A percentile compares a stretch with the other conserved stretches of the same genome.
phyloP scores from a whole-genome alignment of 2,113 vertebrate species.

The Bufo gargarizans region DNA sequence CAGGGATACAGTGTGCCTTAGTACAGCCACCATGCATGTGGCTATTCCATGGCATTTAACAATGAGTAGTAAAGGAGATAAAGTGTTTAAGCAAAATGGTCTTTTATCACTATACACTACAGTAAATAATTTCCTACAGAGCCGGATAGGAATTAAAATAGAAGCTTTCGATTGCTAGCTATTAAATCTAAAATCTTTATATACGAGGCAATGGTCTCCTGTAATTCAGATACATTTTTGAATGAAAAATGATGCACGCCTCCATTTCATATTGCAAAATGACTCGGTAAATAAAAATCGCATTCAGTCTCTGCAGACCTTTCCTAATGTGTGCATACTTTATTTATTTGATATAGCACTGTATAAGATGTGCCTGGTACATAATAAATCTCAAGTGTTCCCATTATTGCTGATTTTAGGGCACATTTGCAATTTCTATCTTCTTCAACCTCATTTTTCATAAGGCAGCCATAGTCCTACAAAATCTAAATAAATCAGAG shows the following conservation, averaged over 20 bases:
- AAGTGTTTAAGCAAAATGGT: background rate
- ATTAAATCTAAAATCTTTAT: conserved; percentile 7
- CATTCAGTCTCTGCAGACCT: conserved; percentile 26
- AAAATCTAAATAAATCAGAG: conserved; percentile 31
- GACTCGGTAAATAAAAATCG: conserved; percentile 52
- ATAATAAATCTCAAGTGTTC: conserved; percentile 50
- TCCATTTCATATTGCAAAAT: conserved; percentile 17
- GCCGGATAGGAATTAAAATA: conserved; percentile 14
- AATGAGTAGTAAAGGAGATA: background rate
- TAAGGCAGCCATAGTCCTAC: conserved; percentile 19
- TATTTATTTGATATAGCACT: conserved; percentile 46
- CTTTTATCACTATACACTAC: background rate
- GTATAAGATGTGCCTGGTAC: conserved; percentile 24
- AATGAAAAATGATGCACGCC: background rate
- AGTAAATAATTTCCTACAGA: background rate
- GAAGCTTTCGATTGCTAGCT: background rate
- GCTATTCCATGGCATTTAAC: background rate
- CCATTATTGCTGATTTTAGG: conserved; percentile 49
- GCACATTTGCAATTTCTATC: conserved; percentile 54
- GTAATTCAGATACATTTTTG: conserved; percentile 13
- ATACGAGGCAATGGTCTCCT: conserved; percentile 4
- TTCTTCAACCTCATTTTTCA: conserved; percentile 47
- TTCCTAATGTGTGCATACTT: conserved; percentile 44
- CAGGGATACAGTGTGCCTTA: too few species aligned
- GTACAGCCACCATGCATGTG: background rate